Base-by-base conservation (phyloP, 2,113 vertebrate genomes). In the Polypterus senegalus region DNA sequence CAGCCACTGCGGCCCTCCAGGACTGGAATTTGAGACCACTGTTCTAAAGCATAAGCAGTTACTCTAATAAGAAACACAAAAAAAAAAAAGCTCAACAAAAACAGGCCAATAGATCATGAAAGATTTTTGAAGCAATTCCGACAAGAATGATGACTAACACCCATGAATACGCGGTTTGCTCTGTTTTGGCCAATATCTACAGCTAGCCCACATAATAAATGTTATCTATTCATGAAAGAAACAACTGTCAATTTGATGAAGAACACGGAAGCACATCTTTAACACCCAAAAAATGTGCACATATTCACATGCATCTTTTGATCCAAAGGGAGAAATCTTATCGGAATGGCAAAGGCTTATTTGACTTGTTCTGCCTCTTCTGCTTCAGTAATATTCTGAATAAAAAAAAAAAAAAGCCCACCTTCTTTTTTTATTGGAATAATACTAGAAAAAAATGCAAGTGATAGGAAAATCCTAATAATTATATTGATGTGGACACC, bases 221-320 rank as follows among this genome's bases (percentile, higher is more conserved):
- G 83, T 79, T 84, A 85, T 87, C 81, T 81, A 79, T 77, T 71
- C 69, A 66, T 72, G 73, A 68, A 74, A 79, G 78, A 73, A 78
- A 82, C 82, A 81, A 78, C 83, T 87, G 85, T 86, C 85, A 87
- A 83, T 73, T 83, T 87, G 85, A 87, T 87, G 83, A 87, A 87
- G 79, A 79, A 87, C 77, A 76, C 76, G 82, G 85, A 85, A 85
- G 81, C 83, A 76, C 80, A 87, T 86, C 85, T 80, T 77, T 78
- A 74, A 75, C 81, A 78, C 76, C 81, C 81, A 81, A 81, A 73
- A 78, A 79, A 76, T 80, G 82, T 79, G 81, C 77, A 85, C 80
- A 85, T 87, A 86, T 85, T 77, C 81, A 87, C 76, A 84, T 82
- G 82, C 77, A 77, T 78, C 77, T 70, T 80, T 74, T 74, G 68